Percentiles rank a stretch among this genome's conserved stretches.
phyloP scores from a whole-genome alignment of 2,113 vertebrate genomes.

The Pelecanus crispus region DNA sequence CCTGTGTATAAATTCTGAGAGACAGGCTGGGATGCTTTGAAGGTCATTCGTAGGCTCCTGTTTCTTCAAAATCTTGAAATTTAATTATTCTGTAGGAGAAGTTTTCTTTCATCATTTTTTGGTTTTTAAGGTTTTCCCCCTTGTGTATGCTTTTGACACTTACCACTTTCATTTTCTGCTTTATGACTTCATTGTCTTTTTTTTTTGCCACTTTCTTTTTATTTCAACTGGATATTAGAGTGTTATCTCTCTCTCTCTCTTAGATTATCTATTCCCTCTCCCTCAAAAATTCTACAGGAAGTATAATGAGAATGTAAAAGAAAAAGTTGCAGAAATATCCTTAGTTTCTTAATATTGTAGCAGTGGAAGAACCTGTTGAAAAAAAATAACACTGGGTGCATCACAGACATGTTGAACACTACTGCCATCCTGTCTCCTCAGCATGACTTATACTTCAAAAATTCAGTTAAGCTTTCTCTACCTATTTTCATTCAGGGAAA shows the following conservation, averaged over 20 bases:
- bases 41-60: background rate
- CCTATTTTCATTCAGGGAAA: background rate
- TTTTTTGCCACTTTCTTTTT: background rate
- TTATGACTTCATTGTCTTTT: conserved; percentile 33
- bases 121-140: conserved; percentile 56
- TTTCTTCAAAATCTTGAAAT: conserved; percentile 40
- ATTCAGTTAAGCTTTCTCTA: background rate
- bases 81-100: conserved; percentile 13
- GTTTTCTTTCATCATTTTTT: conserved; percentile 55
- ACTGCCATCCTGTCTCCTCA: background rate
- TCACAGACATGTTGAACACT: background rate
- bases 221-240: background rate
- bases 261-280: background rate
- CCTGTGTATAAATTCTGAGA: background rate
- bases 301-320: background rate
- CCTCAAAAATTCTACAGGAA: background rate
- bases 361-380: background rate
- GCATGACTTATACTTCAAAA: background rate
- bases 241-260: no score
- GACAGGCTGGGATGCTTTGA: background rate
- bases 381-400: background rate
- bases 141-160: background rate
- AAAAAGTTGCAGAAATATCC: background rate
- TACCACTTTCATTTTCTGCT: conserved; percentile 60
- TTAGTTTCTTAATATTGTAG: background rate